Base-by-base conservation (phyloP, 2,113 vertebrate genomes). In the Halichoeres trimaculatus region DNA sequence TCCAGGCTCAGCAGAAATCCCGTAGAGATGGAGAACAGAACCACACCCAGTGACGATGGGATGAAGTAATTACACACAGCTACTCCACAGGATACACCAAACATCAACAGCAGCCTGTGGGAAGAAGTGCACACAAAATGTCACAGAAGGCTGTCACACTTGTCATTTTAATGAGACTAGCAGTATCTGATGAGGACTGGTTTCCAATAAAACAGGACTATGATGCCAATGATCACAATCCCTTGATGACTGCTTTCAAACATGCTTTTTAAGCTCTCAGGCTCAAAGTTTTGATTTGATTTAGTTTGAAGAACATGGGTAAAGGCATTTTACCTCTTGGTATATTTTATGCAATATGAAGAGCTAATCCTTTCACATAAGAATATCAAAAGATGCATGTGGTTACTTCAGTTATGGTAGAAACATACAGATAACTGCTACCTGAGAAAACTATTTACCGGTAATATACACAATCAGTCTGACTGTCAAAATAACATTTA, bases 1-100 rank as follows among this genome's bases (percentile, higher is more conserved):
- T 98, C 96, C 93, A 97, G 95, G 92, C 98, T 99, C 77, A 98
- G 93, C 77, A 97, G 91, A 93, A 97, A 98, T 52, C 98, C 98
- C 93, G 91, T 93, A 81, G 95, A 95, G 85, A 95, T 93, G 86
- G 96, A 96, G 92, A 98, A 97, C 77, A 99, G 94, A 86, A 98
- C 95, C 74, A 95, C 93, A 76, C 95, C 96, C 64, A 97, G 78
- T 36, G 96, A 92, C 84, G 94, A 96, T 24, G 96, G 96, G 90
- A 99, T 97, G 90, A 98, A 98, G 91, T 96, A 98, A 5, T 97
- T 93, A 58, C 94, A 94, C 78, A 95, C 75, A 73, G 95, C 93
- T 62, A 96, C 91, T 79, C 93, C 93, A 41, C 94, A 81, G 60
- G 98, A 99, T 79, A 94, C 66, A 78, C 93, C 68, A 91, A 98